A percentile compares a stretch with the other conserved stretches of the same genome.
Evolutionary conservation across 2,113 vertebrate species (phyloP).

Genomic region (Marcusenius ussheri): DNA sequence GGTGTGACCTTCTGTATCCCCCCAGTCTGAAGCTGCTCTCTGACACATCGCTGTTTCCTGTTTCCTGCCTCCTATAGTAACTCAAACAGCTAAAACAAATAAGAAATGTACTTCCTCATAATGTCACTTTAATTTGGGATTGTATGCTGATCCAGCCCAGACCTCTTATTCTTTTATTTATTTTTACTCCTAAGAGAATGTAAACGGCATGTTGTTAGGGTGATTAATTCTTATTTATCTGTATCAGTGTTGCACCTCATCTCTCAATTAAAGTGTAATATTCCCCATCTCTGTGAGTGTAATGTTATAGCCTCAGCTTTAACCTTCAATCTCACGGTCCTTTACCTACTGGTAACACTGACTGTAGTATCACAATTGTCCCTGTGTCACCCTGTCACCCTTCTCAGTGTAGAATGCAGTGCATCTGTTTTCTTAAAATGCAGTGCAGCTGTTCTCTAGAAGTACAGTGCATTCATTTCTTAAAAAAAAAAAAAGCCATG

Average conservation of each 20-base stretch:
- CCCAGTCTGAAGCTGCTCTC: conserved; percentile 8
- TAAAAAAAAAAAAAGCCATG: neutral
- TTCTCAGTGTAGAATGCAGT: neutral
- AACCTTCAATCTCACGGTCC: neutral
- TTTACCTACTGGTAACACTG: neutral
- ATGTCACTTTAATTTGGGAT: neutral
- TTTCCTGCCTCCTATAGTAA: neutral
- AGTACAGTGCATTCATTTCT: neutral
- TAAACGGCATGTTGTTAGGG: neutral
- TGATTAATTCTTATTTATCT: neutral
- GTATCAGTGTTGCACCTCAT: neutral
- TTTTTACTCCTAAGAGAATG: neutral
- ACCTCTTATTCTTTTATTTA: neutral
- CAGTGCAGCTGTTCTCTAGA: neutral
- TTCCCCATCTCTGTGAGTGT: neutral
- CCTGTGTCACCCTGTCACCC: neutral
- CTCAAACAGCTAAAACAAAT: neutral
- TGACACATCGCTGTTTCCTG: neutral
- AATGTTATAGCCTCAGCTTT: neutral
- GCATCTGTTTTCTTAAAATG: neutral
- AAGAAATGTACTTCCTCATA: neutral
- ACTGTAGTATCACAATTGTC: neutral
- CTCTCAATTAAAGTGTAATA: neutral
- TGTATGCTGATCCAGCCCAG: neutral
- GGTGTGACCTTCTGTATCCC: neutral